Evolutionary conservation across 2,797 vertebrate genomes (phyloP), one percentile per base, ranked within the genome.

Genomic region (Poeciliopsis paucimaculata): DNA sequence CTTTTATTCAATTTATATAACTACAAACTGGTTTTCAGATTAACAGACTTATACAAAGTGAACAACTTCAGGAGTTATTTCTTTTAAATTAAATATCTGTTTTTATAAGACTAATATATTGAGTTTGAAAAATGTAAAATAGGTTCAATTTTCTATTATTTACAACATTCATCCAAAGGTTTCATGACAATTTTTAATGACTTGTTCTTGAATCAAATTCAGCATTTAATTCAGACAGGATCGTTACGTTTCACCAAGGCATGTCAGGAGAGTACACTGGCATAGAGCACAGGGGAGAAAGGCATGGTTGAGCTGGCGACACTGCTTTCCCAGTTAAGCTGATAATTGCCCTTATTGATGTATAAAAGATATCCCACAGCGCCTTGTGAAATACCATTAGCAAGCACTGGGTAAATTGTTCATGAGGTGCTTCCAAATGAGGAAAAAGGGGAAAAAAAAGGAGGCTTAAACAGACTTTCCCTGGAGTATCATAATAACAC

Each of bases 311-410:
- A 96, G 96, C 90, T 92, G 91, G 93, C 85, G 95, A 97, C 96
- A 97, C 95, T 95, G 95, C 96, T 96, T 96, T 96, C 95, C 93
- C 95, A 94, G 95, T 97, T 99, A 99, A 99, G 97, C 96, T 97
- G 97, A 98, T 99, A 99, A 99, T 99, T 98, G 97, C 97, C 96
- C 96, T 98, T 98, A 98, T 97, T 97, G 97, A 98, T 98, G 96
- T 97, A 97, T 99, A 97, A 99, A 98, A 98, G 97, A 98, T 97
- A 96, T 97, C 97, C 98, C 95, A 85, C 94, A 84, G 98, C 96
- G 97, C 95, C 95, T 95, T 97, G 95, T 96, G 96, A 98, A 98
- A 97, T 96, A 97, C 96, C 97, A 98, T 98, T 98, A 99, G 97
- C 96, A 93, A 97, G 97, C 96, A 96, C 94, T 95, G 96, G 96